Percentiles rank a stretch among this genome's conserved stretches.
Evolutionary conservation across 2,888 invertebrate genomes (phyloP).

Genomic region (Troglohyphantes excavatus): DNA sequence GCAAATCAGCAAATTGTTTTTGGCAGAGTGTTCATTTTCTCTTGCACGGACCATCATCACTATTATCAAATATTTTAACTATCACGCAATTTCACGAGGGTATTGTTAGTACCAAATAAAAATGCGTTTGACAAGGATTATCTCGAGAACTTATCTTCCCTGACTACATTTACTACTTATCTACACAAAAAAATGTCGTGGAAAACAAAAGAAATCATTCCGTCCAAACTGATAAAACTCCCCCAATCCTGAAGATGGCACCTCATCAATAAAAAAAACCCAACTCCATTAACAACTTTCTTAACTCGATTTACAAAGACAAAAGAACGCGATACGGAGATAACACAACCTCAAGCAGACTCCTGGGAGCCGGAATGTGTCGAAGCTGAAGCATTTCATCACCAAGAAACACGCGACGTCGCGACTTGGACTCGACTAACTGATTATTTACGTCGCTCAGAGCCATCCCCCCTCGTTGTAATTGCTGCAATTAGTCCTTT

Average conservation of each 20-base stretch:
- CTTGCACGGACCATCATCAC: too few relatives aligned
- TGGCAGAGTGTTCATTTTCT: too few relatives aligned
- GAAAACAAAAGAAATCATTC: not conserved
- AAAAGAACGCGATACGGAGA: conserved; percentile 47
- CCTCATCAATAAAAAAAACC: not conserved
- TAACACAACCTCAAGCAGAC: conserved; percentile 18
- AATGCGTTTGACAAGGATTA: too few relatives aligned
- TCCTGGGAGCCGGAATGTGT: conserved; percentile 11
- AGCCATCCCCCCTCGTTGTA: conserved; percentile 29
- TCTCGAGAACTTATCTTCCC: too few relatives aligned
- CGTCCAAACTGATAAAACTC: conserved; percentile 1
- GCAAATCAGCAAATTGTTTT: too few relatives aligned
- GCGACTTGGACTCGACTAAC: conserved; percentile 14
- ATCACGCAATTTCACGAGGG: not conserved
- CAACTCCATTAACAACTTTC: conserved; percentile 31
- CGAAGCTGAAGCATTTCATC: conserved; percentile 26
- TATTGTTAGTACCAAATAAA: too few relatives aligned
- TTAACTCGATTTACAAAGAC: conserved; percentile 41
- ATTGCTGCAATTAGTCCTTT: conserved; percentile 63
- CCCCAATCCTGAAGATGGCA: not conserved
- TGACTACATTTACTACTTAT: too few relatives aligned
- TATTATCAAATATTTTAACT: not conserved
- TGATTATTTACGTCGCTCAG: conserved; percentile 50
- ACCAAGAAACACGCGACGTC: not conserved
- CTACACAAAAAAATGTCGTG: too few relatives aligned